Evolutionary conservation across 2,113 vertebrate species (phyloP), one percentile per base, ranked within the genome.

Genomic region (Hippoglossus stenolepis): DNA sequence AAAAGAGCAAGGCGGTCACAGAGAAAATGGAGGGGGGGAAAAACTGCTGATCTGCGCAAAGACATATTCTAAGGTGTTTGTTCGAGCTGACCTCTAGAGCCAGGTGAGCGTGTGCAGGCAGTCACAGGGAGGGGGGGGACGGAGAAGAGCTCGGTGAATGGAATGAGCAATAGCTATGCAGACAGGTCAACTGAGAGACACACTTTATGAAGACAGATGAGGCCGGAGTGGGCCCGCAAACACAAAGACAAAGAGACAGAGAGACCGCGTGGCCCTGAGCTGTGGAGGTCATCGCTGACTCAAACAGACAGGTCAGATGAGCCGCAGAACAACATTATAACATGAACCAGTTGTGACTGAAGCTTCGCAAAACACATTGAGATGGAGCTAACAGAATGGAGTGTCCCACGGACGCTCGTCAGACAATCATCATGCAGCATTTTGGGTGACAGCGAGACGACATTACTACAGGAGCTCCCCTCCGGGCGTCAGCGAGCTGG

Each of bases 201-300:
- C 67, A 70, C 31, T 76, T 89, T 81, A 88, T 66, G 87, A 84
- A 93, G 91, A 95, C 89, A 85, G 89, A 93, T 89, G 79, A 83
- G 88, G 79, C 65, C 60, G n/a, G 79, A 83, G 84, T 60, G 73
- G 82, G 76, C 75, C 59, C 64, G 73, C 73, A 82, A 82, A 90
- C 67, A 75, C 73, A 82, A 80, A 90, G 83, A 83, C 89, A 89
- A 89, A 90, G 71, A 86, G 85, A 88, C 88, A 89, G 87, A 89
- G 73, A 67, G 90, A 90, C 79, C 78, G 69, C 73, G 35, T 82
- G 67, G 89, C 86, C 87, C 66, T 74, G 82, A 85, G 87, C 81
- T 83, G 49, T 21, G 43, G 53, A 73, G 78, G 77, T 80, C 65
- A 69, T 38, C 58, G 73, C 83, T 73, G 73, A 82, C 83, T 59